A percentile compares a stretch with the other conserved stretches of the same genome.
phyloP scores from a whole-genome alignment of 2,113 vertebrate species.

The Cyprinodon brontotheroides region DNA sequence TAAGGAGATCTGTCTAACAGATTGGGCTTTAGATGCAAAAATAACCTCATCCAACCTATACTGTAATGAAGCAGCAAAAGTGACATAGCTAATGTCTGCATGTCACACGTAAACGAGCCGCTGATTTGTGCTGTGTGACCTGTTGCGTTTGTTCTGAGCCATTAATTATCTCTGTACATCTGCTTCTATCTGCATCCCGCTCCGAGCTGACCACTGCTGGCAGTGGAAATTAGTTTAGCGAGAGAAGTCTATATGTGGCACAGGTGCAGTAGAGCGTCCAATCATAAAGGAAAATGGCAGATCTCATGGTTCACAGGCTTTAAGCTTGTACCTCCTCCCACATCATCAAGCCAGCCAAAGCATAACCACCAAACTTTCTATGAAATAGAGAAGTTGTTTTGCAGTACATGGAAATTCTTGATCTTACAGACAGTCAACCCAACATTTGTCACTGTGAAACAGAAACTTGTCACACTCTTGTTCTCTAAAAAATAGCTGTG shows the following conservation, averaged over 20 bases:
- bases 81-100: neutral
- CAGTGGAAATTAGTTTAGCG: neutral
- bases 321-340: neutral
- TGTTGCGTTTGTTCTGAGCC: neutral
- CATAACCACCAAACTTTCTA: neutral
- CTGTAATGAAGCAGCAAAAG: neutral
- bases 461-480: neutral
- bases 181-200: neutral
- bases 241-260: neutral
- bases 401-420: neutral
- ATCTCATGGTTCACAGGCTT: neutral
- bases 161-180: neutral
- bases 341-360: too few species aligned
- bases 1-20: too few species aligned
- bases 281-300: neutral
- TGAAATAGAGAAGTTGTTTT: neutral
- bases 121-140: neutral
- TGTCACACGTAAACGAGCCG: neutral
- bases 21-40: neutral
- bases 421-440: neutral
- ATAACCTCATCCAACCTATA: neutral
- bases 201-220: neutral
- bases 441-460: neutral
- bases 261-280: slow-evolving; percentile 2
- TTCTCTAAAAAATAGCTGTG: neutral